Evolutionary conservation across 2,113 vertebrate genomes (phyloP), one percentile per base, ranked within the genome.

Genomic region (Salvelinus namaycush): DNA sequence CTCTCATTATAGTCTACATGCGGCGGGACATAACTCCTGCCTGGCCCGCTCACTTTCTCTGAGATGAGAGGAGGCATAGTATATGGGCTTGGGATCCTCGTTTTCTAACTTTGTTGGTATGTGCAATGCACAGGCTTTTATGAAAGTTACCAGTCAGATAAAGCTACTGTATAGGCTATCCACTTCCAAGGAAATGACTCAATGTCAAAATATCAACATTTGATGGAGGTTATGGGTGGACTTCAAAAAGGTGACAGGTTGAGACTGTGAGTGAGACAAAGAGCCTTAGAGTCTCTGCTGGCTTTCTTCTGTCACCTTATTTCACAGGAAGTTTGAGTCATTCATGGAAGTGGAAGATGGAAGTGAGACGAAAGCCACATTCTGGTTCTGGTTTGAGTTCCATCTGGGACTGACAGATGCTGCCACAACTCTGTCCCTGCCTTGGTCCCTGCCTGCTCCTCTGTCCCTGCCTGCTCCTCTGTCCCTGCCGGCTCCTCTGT

Each of bases 1-100:
- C 90, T 86, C 89, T 93, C 91, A 93, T 93, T 93, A 93, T 90
- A 89, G 86, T 92, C 91, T 91, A 90, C 93, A 93, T 90, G 87
- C 88, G 88, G 89, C 83, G 72, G 81, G 69, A 88, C 86, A 87
- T 79, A 92, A 92, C 81, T 87, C 74, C 66, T 91, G 89, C 87
- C 79, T 91, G 79, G 79, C 78, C 87, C 84, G 88, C 92, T 26
- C 62, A 7, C 26, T 57, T 13, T 39, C 18, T 68, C 44, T 69
- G 68, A 54, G 16, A 1, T 18, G 13, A 54, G 16, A 54, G 51
- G 51, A 54, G 51, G 14, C 16, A 54, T 54, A 54, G 51, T 18
- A 18, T 54, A 54, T 54, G 14, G 14, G 14, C 14, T 54, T 18
- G 14, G 13, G 49, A 54, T 54, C 49, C 39, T 39, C 39, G 0